These are phyloP conservation scores for Nysson spinosus DNA, from an alignment of 2,888 invertebrate genomes.

Conservation along the genomic window DNA sequence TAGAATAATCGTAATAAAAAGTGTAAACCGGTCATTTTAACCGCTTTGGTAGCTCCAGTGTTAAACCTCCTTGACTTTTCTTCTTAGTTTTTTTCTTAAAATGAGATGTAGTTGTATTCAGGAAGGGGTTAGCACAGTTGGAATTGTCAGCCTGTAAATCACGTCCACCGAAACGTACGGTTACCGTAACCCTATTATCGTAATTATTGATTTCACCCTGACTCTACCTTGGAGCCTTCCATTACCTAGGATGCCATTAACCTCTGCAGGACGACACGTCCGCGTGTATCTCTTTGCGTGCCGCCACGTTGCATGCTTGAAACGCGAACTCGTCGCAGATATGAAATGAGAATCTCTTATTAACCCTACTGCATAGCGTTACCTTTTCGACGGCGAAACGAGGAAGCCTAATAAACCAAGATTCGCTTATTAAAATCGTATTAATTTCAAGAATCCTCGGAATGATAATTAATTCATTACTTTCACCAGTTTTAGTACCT, in stretches of 20 bases:
- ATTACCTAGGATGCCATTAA: conserved; percentile 49
- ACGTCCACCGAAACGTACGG: conserved; percentile 50
- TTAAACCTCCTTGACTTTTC: background rate
- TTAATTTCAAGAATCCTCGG: too few relatives aligned
- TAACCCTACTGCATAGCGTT: background rate
- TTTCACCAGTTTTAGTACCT: too few relatives aligned
- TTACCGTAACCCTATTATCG: conserved; percentile 58
- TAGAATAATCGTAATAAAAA: too few relatives aligned
- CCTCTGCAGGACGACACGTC: conserved; percentile 33
- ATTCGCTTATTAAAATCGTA: too few relatives aligned
- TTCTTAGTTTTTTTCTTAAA: conserved; percentile 30
- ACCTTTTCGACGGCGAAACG: background rate
- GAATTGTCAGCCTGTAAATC: conserved; percentile 56
- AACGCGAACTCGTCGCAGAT: background rate
- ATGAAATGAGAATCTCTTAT: background rate
- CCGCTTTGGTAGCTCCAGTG: too few relatives aligned
- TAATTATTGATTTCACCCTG: conserved; percentile 58
- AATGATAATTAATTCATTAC: too few relatives aligned
- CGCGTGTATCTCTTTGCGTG: conserved; percentile 2
- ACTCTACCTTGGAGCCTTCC: conserved; percentile 31
- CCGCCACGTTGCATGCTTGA: background rate
- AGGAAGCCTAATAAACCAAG: too few relatives aligned
- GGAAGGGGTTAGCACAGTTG: conserved; percentile 38
- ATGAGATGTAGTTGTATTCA: conserved; percentile 37
- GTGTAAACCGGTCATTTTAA: too few relatives aligned